phyloP scores from a whole-genome alignment of 2,113 vertebrate species.

The Etheostoma cragini region DNA sequence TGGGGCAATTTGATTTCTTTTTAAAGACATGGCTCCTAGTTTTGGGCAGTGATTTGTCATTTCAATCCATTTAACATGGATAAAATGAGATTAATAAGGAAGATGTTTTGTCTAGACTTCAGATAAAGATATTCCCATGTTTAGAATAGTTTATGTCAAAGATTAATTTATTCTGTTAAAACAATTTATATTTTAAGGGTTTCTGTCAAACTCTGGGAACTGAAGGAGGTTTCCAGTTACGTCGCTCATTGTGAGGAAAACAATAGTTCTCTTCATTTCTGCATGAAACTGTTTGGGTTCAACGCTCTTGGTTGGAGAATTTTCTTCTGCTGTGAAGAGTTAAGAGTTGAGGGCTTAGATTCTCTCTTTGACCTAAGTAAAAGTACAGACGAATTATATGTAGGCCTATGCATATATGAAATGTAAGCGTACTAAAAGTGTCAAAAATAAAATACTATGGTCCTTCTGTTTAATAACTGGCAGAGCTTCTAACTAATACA shows the following conservation, averaged over 20 bases:
- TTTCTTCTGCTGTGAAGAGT: slow-evolving; percentile 15
- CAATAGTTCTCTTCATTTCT: neutral
- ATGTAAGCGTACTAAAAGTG: neutral
- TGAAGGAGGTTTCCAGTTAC: slow-evolving; percentile 22
- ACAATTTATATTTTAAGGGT: slow-evolving; percentile 6
- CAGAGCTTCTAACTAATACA: neutral
- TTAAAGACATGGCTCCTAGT: slow-evolving; percentile 32
- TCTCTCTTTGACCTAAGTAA: slow-evolving; percentile 25
- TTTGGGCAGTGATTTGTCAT: slow-evolving; percentile 19
- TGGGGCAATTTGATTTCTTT: slow-evolving; percentile 37
- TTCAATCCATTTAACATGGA: slow-evolving; percentile 27
- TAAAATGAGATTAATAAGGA: slow-evolving; percentile 26
- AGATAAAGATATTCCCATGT: slow-evolving; percentile 20
- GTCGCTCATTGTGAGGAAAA: neutral
- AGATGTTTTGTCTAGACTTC: slow-evolving; percentile 17
- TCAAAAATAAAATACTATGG: neutral
- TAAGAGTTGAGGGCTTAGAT: slow-evolving; percentile 26
- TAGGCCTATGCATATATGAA: neutral
- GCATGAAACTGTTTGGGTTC: neutral
- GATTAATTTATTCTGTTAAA: slow-evolving; percentile 20
- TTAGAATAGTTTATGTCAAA: slow-evolving; percentile 18
- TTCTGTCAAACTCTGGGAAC: neutral
- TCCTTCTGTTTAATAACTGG: neutral
- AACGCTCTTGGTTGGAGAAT: neutral
- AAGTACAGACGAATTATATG: neutral